Evolutionary conservation across 2,113 vertebrate species (phyloP).

Genomic region (Hyperopisus bebe): DNA sequence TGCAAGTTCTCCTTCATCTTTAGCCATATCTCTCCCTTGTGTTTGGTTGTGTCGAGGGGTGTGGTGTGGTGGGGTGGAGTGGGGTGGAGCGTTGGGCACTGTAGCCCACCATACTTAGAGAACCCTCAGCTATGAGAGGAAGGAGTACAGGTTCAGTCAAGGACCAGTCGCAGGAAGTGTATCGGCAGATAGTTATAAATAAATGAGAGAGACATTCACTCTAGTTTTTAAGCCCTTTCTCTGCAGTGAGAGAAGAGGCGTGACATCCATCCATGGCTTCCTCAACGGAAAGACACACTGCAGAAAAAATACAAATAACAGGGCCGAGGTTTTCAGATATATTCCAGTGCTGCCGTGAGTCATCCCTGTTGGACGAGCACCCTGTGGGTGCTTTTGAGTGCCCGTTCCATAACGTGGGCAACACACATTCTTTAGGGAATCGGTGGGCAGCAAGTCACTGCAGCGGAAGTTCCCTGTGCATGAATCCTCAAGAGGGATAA

Average conservation of each 20-base stretch:
- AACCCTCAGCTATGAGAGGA: not conserved
- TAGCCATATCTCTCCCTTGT: not conserved
- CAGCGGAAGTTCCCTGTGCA: not conserved
- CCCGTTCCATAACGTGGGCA: slow-evolving; percentile 20
- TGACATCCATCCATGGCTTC: slow-evolving; percentile 28
- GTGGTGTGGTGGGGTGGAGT: not conserved
- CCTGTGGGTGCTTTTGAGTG: not conserved
- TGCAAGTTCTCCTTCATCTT: slow-evolving; percentile 25
- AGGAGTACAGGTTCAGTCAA: slow-evolving; percentile 32
- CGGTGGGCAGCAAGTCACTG: not conserved
- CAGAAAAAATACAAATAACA: not conserved
- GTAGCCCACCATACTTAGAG: slow-evolving; percentile 3
- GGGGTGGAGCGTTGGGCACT: not conserved
- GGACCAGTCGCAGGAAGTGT: slow-evolving; percentile 5
- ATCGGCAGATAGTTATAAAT: slow-evolving; percentile 25
- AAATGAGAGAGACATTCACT: slow-evolving; percentile 39
- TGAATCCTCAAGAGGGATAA: not conserved
- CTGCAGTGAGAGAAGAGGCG: slow-evolving; percentile 18
- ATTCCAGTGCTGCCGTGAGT: not conserved
- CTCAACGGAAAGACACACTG: slow-evolving; percentile 13
- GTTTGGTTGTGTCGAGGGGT: not conserved
- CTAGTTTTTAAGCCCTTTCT: slow-evolving; percentile 27
- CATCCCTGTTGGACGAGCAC: not conserved
- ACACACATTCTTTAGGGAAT: slow-evolving; percentile 25
- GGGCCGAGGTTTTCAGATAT: not conserved